Percentiles rank a stretch among this genome's conserved stretches.
phyloP scores from a whole-genome alignment of 2,113 vertebrate genomes.

The Forbesichthys agassizii region DNA sequence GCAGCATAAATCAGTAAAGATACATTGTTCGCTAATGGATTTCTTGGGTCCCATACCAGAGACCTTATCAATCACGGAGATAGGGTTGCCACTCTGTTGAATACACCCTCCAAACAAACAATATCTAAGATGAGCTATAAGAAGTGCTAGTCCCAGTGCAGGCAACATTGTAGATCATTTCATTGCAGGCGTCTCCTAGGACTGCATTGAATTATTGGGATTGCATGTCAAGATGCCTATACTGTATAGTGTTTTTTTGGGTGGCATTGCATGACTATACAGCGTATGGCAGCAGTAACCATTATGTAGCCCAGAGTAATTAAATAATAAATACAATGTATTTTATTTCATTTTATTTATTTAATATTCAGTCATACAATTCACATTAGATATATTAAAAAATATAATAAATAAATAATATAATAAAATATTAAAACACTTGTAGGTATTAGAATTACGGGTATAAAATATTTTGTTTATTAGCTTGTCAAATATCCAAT shows the following conservation, averaged over 20 bases:
- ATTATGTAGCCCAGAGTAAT: neutral
- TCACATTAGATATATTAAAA: too few relatives aligned
- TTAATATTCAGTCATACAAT: too few relatives aligned
- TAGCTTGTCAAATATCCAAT: too few relatives aligned
- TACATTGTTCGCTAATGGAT: constrained; percentile 61
- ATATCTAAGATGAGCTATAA: constrained; percentile 66
- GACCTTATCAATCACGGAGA: constrained; percentile 69
- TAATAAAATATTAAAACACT: too few relatives aligned
- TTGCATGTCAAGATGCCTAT: constrained; percentile 8
- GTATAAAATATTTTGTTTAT: too few relatives aligned
- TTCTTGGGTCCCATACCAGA: constrained; percentile 22
- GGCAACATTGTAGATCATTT: constrained; percentile 53
- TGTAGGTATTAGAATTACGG: too few relatives aligned
- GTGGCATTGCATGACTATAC: constrained; percentile 10
- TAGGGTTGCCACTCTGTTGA: constrained; percentile 67
- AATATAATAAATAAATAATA: too few relatives aligned
- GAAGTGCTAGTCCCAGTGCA: constrained; percentile 56
- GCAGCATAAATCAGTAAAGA: constrained; percentile 62
- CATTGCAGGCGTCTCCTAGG: constrained; percentile 42
- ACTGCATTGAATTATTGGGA: constrained; percentile 57
- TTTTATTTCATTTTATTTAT: too few relatives aligned
- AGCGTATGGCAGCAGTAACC: constrained; percentile 25
- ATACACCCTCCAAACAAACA: constrained; percentile 66
- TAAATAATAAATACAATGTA: too few relatives aligned
- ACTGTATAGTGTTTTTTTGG: neutral